Percentiles rank a stretch among this genome's conserved stretches.
Evolutionary conservation across 2,113 vertebrate species (phyloP).

Genomic region (Cercocebus atys): DNA sequence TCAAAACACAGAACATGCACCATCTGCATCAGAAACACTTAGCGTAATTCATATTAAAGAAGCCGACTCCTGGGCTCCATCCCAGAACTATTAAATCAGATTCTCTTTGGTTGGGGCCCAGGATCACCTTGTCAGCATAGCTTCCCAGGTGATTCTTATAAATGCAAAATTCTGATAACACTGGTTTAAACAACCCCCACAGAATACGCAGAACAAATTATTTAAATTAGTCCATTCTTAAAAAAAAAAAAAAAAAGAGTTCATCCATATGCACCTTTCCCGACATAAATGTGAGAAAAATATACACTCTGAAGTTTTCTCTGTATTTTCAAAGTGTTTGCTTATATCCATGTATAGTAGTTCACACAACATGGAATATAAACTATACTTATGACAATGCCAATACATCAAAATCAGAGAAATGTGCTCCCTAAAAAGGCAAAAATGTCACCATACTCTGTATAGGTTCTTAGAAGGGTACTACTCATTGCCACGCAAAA

Average conservation of each 20-base stretch:
- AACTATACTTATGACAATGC: background rate
- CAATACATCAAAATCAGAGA: background rate
- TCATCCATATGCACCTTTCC: background rate
- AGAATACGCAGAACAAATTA: background rate
- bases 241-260: background rate
- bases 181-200: background rate
- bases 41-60: background rate
- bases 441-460: background rate
- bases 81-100: background rate
- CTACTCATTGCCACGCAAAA: background rate
- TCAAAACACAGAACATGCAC: background rate
- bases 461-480: background rate
- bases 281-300: background rate
- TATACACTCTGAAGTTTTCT: background rate
- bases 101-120: background rate
- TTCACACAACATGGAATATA: background rate
- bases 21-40: background rate
- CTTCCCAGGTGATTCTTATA: background rate
- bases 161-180: background rate
- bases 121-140: background rate
- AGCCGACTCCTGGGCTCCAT: background rate
- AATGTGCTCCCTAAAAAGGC: background rate
- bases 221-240: constrained; percentile 8
- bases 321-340: background rate
- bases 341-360: background rate